These are phyloP conservation scores for Trogon surrucura DNA, from an alignment of 2,113 vertebrate species.

Conservation along the genomic window DNA sequence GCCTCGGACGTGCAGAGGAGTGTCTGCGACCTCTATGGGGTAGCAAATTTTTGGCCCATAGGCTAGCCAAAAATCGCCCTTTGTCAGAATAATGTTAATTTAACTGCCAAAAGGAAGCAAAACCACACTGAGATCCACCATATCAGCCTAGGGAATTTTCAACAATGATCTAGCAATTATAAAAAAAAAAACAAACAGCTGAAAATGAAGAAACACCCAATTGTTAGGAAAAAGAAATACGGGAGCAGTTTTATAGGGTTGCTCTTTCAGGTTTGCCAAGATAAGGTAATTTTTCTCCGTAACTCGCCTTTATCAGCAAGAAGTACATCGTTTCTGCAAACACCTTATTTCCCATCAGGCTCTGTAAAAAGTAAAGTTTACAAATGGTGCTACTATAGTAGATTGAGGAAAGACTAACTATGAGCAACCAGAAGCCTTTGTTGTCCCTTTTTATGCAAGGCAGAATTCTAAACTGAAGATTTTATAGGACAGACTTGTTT, in stretches of 20 bases:
- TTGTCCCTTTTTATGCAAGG: neutral
- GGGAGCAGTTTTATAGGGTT: neutral
- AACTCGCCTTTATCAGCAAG: neutral
- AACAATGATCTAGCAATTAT: neutral
- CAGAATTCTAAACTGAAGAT: neutral
- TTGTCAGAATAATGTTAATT: neutral
- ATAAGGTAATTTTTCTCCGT: neutral
- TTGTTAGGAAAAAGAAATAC: neutral
- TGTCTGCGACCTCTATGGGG: neutral
- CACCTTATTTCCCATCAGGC: neutral
- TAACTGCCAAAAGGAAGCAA: neutral
- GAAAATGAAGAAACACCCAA: neutral
- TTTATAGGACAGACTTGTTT: neutral
- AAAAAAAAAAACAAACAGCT: too few species aligned
- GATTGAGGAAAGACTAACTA: neutral
- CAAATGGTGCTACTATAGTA: neutral
- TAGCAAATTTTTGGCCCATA: neutral
- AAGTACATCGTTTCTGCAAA: neutral
- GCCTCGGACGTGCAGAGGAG: neutral
- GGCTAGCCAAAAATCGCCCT: neutral
- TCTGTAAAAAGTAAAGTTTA: neutral
- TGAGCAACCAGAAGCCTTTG: neutral
- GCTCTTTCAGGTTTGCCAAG: neutral
- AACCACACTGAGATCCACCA: neutral
- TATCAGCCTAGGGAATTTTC: neutral